Conservation (phyloP, 2,888 invertebrate genomes). For the Acrocera orbiculus region DNA sequence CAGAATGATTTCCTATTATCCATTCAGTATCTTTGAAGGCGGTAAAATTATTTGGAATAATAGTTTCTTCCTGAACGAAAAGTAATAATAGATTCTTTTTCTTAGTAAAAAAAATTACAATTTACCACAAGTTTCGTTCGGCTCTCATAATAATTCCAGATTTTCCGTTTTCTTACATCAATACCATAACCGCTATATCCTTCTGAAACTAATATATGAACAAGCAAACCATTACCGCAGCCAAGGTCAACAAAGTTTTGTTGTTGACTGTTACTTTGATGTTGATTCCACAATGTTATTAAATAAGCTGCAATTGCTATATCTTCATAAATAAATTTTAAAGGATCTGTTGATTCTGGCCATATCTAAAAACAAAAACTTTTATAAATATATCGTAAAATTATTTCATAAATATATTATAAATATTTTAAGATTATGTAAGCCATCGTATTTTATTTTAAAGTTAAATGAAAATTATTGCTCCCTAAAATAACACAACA, state of each 20-base stretch:
- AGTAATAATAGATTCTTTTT: background rate
- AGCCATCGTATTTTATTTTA: too few relatives aligned
- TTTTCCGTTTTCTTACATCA: slow-evolving; percentile 67
- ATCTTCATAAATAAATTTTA: slow-evolving; percentile 93
- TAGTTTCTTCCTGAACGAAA: slow-evolving; percentile 39
- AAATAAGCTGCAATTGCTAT: slow-evolving; percentile 84
- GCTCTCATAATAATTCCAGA: slow-evolving; percentile 66
- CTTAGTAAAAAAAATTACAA: background rate
- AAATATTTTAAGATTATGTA: slow-evolving; percentile 1
- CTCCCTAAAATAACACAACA: too few relatives aligned
- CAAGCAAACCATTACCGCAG: slow-evolving; percentile 92
- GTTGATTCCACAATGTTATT: slow-evolving; percentile 57
- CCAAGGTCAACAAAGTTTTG: slow-evolving; percentile 83
- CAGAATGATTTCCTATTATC: slow-evolving; percentile 97
- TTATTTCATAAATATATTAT: too few relatives aligned
- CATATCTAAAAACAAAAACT: slow-evolving; percentile 43
- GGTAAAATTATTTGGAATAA: slow-evolving; percentile 42
- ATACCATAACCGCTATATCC: slow-evolving; percentile 69
- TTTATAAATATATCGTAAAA: background rate
- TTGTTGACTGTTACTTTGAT: slow-evolving; percentile 27
- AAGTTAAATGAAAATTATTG: too few relatives aligned
- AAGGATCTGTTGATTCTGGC: slow-evolving; percentile 85
- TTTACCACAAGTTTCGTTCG: slow-evolving; percentile 1
- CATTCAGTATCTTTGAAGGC: slow-evolving; percentile 61
- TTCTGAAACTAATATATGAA: slow-evolving; percentile 67